These are phyloP conservation scores for Andricus grossulariae DNA, from an alignment of 1,140 invertebrate genomes.

Conservation along the genomic window DNA sequence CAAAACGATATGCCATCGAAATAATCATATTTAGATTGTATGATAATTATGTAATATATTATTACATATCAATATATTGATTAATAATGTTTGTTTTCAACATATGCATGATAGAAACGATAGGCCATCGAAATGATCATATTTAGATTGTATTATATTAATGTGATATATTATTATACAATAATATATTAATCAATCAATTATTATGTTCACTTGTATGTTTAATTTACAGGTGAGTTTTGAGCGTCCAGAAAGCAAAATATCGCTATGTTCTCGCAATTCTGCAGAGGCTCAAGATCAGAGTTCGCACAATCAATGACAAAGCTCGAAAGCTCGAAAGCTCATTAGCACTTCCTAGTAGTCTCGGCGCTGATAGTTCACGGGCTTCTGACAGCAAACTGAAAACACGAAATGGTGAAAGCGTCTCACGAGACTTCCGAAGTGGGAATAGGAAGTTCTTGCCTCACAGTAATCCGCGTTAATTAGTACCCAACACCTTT, in stretches of 20 bases:
- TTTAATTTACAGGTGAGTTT: too few species aligned
- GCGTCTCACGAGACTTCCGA: neutral
- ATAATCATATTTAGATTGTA: too few species aligned
- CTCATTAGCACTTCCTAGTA: slow-evolving; percentile 27
- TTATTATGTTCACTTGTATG: too few species aligned
- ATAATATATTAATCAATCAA: too few species aligned
- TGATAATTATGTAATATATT: too few species aligned
- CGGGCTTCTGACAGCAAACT: neutral
- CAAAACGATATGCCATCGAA: too few species aligned
- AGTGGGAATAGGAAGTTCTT: neutral
- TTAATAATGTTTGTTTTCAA: too few species aligned
- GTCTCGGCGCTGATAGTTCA: slow-evolving; percentile 7
- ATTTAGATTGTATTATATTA: too few species aligned
- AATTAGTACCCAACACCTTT: neutral
- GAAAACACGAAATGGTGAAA: neutral
- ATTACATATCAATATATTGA: too few species aligned
- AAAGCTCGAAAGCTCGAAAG: slow-evolving; percentile 14
- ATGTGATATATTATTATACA: too few species aligned
- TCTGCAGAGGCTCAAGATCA: neutral
- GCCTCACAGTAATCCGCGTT: neutral
- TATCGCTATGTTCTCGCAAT: neutral
- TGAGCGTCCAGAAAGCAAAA: neutral
- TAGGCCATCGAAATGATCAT: too few species aligned
- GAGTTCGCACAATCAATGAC: slow-evolving; percentile 10
- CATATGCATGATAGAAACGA: too few species aligned